Evolutionary conservation across 53 echinoderm and acorn worm genomes (phyloP).

Genomic region (Mesocentrotus franciscanus): DNA sequence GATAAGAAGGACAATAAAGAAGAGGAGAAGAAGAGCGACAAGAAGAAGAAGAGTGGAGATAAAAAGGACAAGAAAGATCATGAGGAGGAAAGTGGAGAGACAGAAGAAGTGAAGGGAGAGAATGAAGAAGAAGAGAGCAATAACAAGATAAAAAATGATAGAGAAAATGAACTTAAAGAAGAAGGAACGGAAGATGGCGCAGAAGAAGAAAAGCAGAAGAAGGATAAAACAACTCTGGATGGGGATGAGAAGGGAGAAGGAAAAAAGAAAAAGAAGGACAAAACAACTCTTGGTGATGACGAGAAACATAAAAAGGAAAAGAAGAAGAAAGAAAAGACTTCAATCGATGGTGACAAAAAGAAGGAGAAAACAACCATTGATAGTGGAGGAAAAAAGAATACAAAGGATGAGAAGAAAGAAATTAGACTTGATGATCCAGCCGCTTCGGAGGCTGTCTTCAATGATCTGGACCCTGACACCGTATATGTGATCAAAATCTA

Average conservation of each 20-base stretch:
- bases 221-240: not conserved
- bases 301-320: slow-evolving; percentile 44
- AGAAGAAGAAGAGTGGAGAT: slow-evolving; percentile 33
- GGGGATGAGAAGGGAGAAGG: no score
- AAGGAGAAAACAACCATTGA: slow-evolving; percentile 50
- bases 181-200: slow-evolving; percentile 16
- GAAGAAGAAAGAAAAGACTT: slow-evolving; percentile 53
- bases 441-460: slow-evolving; percentile 67
- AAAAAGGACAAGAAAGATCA: slow-evolving; percentile 19
- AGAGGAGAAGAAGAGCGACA: not conserved
- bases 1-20: slow-evolving; percentile 38
- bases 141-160: slow-evolving; percentile 11
- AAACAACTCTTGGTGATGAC: slow-evolving; percentile 62
- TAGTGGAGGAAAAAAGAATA: slow-evolving; percentile 1
- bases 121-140: not conserved
- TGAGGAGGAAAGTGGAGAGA: not conserved
- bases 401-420: slow-evolving; percentile 67
- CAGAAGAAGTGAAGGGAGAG: slow-evolving; percentile 21
- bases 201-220: slow-evolving; percentile 14
- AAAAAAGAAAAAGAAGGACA: slow-evolving; percentile 67
- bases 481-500: slow-evolving; percentile 87
- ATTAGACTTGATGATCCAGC: slow-evolving; percentile 76
- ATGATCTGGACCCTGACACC: slow-evolving; percentile 73
- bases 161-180: not conserved
- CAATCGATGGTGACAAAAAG: not conserved